Evolutionary conservation across 2,113 vertebrate genomes (phyloP), one percentile per base, ranked within the genome.

Genomic region (Tinamus guttatus): DNA sequence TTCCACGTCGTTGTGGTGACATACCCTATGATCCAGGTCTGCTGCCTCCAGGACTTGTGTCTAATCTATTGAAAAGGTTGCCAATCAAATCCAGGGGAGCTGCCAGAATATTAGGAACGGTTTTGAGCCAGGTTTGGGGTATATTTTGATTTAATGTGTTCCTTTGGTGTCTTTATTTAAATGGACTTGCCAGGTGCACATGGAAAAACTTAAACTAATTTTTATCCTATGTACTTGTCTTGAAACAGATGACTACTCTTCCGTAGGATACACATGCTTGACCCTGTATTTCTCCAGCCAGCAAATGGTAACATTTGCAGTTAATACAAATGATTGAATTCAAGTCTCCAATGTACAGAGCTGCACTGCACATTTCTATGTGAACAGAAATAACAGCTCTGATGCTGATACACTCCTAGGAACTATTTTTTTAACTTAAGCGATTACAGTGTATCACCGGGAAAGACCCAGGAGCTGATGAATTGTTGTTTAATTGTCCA

Each of bases 141-240:
- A 27, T 71, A 40, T 64, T 65, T 2, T 13, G 95, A 47, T 79
- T 94, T 91, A 85, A 86, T 81, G 47, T 90, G 32, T 84, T 95
- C 77, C 80, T 88, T 83, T 69, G 76, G 85, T 75, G 56, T 62
- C 80, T 81, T 75, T 87, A 93, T 88, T 93, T 95, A 81, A 88
- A 68, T 58, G 52, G 82, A 81, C 60, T 47, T 60, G 43, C 52
- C 80, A 97, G 94, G 58, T 90, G 73, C 90, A 96, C 52, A 62
- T 81, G 87, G 94, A 92, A 97, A 95, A 94, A 86, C 34, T 86
- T 91, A 85, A 90, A 52, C 56, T 71, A 49, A 65, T 90, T 96
- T 94, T 90, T 90, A 71, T 84, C 93, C 88, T 75, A 2, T 41
- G 10, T 60, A 21, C 51, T 88, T 95, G 20, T 83, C 38, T 60